Conservation (phyloP, 1,140 invertebrate species). For the Brachystomella parvula region DNA sequence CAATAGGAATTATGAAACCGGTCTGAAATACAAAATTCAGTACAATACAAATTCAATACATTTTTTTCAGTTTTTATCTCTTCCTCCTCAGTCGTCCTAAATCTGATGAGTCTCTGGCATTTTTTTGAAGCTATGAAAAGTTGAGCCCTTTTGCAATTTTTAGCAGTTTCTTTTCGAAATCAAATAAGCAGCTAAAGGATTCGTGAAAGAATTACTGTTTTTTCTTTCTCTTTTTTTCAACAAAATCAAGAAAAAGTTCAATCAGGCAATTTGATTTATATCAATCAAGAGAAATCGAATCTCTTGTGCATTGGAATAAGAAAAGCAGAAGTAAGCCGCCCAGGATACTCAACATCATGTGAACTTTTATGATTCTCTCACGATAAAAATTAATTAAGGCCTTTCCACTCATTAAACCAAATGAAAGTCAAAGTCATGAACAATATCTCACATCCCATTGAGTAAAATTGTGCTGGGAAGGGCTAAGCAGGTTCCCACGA, state of each 20-base stretch:
- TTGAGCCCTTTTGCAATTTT: conserved; percentile 1
- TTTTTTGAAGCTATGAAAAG: neutral
- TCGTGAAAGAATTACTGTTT: too few relatives aligned
- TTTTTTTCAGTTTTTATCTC: too few relatives aligned
- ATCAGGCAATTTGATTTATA: too few relatives aligned
- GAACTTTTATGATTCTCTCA: neutral
- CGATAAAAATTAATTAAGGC: neutral
- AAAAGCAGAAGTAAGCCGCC: too few relatives aligned
- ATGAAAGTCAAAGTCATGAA: neutral
- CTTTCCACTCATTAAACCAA: neutral
- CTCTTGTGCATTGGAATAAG: neutral
- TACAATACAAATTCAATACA: neutral
- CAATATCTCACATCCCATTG: too few relatives aligned
- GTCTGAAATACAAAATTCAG: conserved; percentile 35
- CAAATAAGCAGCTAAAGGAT: too few relatives aligned
- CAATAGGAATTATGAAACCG: conserved; percentile 39
- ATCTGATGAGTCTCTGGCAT: neutral
- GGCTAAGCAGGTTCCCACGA: too few relatives aligned
- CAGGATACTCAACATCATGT: too few relatives aligned
- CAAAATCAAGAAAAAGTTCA: too few relatives aligned
- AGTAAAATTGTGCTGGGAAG: too few relatives aligned
- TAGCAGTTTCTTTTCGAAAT: neutral
- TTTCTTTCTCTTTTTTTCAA: too few relatives aligned
- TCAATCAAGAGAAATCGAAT: neutral
- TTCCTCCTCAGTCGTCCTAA: too few relatives aligned